Evolutionary conservation across 2,888 invertebrate species (phyloP).

Genomic region (Ennomos erosarius): DNA sequence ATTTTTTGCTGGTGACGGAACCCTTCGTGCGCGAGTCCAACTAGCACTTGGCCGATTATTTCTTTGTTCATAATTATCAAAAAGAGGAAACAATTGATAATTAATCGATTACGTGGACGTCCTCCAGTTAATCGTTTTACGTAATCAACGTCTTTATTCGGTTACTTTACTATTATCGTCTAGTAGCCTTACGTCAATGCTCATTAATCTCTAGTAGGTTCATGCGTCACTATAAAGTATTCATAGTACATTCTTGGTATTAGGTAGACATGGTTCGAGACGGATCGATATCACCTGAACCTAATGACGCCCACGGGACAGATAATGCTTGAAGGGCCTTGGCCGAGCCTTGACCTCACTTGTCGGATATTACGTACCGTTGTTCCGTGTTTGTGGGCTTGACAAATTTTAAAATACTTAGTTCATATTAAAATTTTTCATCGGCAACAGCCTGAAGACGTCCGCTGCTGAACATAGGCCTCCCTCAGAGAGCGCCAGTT

Average conservation of each 20-base stretch:
- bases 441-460: too few species aligned
- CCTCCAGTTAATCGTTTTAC: constrained; percentile 1
- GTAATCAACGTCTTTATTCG: constrained; percentile 3
- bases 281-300: constrained; percentile 25
- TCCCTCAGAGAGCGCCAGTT: too few species aligned
- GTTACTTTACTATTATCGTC: constrained; percentile 5
- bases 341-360: constrained; percentile 24
- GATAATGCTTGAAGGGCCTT: constrained; percentile 12
- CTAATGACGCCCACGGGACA: constrained; percentile 14
- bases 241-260: constrained; percentile 6
- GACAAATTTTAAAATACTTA: background rate
- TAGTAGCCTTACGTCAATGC: constrained; percentile 2
- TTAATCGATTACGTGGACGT: constrained; percentile 2
- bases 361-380: constrained; percentile 5
- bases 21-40: too few species aligned
- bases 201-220: constrained; percentile 1
- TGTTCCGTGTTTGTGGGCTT: constrained; percentile 17
- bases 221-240: constrained; percentile 20
- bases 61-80: background rate
- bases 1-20: too few species aligned
- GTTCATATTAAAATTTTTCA: too few species aligned
- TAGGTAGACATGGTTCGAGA: constrained; percentile 29
- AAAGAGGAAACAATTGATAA: constrained; percentile 13
- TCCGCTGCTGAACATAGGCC: too few species aligned
- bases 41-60: too few species aligned